Evolutionary conservation across 2,888 invertebrate genomes (phyloP).

Genomic region (Drosophila rubida): DNA sequence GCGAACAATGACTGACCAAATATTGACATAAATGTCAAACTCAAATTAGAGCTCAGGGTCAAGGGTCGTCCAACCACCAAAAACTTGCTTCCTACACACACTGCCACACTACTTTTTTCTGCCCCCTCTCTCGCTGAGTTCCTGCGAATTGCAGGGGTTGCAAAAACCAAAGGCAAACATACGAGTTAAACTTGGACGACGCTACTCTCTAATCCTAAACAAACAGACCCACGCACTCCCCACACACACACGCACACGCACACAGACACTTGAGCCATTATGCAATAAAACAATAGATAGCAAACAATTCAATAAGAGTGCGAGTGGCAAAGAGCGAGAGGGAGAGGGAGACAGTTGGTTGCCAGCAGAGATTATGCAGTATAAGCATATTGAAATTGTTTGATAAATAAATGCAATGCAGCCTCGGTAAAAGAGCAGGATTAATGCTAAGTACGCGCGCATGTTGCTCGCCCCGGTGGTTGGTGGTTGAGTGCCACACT

Average conservation of each 20-base stretch:
- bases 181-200: conserved; percentile 51
- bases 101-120: neutral
- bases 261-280: conserved; percentile 66
- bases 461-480: conserved; percentile 5
- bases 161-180: conserved; percentile 57
- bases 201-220: conserved; percentile 68
- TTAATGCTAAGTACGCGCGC: conserved; percentile 62
- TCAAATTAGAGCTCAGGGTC: conserved; percentile 81
- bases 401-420: conserved; percentile 75
- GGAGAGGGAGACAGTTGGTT: conserved; percentile 1
- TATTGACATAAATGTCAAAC: conserved; percentile 82
- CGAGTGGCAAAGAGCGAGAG: conserved; percentile 13
- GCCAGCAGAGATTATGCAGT: conserved; percentile 51
- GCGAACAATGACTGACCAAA: conserved; percentile 81
- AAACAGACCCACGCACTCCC: conserved; percentile 57
- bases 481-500: conserved; percentile 20
- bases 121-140: neutral
- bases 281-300: conserved; percentile 72
- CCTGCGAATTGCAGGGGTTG: conserved; percentile 36
- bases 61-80: conserved; percentile 64
- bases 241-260: conserved; percentile 13
- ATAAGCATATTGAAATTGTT: conserved; percentile 78
- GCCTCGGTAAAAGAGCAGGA: conserved; percentile 44
- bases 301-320: conserved; percentile 16
- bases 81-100: conserved; percentile 16